phyloP scores from a whole-genome alignment of 2,113 vertebrate genomes.

The Tiliqua scincoides region DNA sequence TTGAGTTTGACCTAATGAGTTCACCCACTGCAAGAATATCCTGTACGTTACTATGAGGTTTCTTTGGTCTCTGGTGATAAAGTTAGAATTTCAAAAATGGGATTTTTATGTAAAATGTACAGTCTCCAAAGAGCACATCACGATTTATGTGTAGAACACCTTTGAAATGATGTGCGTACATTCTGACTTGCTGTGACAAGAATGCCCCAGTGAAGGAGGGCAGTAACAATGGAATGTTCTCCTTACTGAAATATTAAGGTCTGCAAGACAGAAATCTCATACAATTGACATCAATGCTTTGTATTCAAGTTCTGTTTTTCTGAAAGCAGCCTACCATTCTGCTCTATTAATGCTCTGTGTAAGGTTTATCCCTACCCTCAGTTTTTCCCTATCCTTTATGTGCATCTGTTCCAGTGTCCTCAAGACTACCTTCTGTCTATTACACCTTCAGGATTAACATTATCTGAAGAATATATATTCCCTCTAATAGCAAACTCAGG shows the following conservation, averaged over 20 bases:
- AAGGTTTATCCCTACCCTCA: not conserved
- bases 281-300: not conserved
- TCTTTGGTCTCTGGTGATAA: not conserved
- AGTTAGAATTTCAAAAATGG: not conserved
- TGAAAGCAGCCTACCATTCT: not conserved
- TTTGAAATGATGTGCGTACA: not conserved
- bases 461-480: too few relatives aligned
- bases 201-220: not conserved
- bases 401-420: not conserved
- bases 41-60: not conserved
- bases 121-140: not conserved
- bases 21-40: not conserved
- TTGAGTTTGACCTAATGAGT: slow-evolving; percentile 9
- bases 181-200: not conserved
- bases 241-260: not conserved
- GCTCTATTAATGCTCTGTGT: not conserved
- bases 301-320: not conserved
- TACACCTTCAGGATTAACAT: too few relatives aligned
- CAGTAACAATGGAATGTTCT: not conserved
- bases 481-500: too few relatives aligned
- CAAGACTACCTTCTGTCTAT: not conserved
- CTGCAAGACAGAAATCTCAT: not conserved
- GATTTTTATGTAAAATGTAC: not conserved
- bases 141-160: slow-evolving; percentile 2
- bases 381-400: not conserved